Base-by-base conservation (phyloP, 2,888 invertebrate species). In the Branchellion lobata region DNA sequence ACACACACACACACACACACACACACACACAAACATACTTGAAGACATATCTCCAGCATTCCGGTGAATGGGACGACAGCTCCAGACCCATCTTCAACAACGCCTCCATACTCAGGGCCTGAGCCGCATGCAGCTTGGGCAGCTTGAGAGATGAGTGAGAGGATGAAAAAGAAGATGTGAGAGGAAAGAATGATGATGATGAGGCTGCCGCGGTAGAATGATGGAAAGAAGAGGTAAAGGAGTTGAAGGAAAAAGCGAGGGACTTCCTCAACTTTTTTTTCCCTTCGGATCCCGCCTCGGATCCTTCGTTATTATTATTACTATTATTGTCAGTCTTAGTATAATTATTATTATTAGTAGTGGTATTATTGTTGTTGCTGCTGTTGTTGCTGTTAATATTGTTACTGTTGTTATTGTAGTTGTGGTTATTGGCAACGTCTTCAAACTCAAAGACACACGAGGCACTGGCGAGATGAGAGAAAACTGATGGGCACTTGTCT, bases 1-100 rank as follows among this genome's bases (percentile, higher is more conserved):
- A 74, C 29, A 21, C 24, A 1, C 34, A 51, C 51, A 74, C 27
- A 5, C 14, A 74, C 24, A 0, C n/a, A 40, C 0, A 5, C 11
- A 40, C 24, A 73, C 8, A 3, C 5, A 34, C 27, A 18, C 33
- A 74, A 34, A 40, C 36, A 40, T 78, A 86, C 87, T 93, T 92
- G 86, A 98, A 95, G 81, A 97, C 94, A 86, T 97, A 95, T 82
- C 93, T 93, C 97, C 97, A 97, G 85, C 96, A 96, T 83, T 94
- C 94, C 27, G 94, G 91, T 34, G 95, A 94, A 85, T 95, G 95
- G 57, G 95, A 94, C 2, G 95, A 96, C 8, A 96, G 90, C 85
- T 96, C 95, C 76, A 97, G 89, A 0, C 96, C 95, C 81, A 92
- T 91, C 87, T 92, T 92, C 80, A 97, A 90, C 33, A 97, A 90